Percentiles rank a stretch among this genome's conserved stretches.
Conservation (phyloP, 2,113 vertebrate species). For the Lasiurus borealis region DNA sequence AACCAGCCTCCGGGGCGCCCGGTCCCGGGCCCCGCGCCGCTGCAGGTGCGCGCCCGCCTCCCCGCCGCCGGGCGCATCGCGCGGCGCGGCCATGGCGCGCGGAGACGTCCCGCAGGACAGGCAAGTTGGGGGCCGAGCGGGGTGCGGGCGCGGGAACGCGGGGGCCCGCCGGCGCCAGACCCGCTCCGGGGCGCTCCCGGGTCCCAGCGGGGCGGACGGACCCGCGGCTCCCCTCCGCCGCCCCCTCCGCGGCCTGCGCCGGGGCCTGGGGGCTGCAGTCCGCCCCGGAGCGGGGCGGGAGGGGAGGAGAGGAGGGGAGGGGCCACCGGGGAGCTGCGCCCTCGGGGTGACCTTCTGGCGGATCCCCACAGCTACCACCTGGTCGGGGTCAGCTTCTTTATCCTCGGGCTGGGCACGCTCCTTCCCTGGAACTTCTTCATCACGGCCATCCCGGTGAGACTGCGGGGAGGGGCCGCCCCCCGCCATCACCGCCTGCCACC, state of each 20-base stretch:
- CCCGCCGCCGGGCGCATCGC: not conserved
- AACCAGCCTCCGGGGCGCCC: not conserved
- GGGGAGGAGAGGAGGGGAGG: not conserved
- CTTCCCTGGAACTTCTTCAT: conserved; percentile 97
- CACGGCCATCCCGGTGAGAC: conserved; percentile 91
- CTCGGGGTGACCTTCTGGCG: conserved; percentile 70
- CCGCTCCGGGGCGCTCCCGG: not conserved
- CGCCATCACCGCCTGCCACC: no score
- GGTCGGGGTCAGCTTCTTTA: conserved; percentile 91
- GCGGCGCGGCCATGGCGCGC: conserved; percentile 67
- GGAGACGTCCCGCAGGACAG: conserved; percentile 73
- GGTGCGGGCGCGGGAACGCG: not conserved
- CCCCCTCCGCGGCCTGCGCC: not conserved
- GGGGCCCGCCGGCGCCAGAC: not conserved
- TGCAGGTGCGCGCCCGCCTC: no score
- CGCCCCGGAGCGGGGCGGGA: not conserved
- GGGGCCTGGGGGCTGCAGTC: conserved; percentile 63
- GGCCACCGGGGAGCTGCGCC: not conserved
- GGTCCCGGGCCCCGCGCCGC: not conserved
- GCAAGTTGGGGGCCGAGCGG: conserved; percentile 18
- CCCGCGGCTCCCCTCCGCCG: conserved; percentile 67
- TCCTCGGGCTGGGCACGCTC: conserved; percentile 93
- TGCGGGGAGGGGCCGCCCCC: not conserved
- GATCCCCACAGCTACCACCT: conserved; percentile 84
- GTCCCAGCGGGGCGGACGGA: rapidly evolving